Percentiles rank a stretch among this genome's conserved stretches.
phyloP scores from a whole-genome alignment of 2,888 invertebrate genomes.

The Nomada lathburiana region DNA sequence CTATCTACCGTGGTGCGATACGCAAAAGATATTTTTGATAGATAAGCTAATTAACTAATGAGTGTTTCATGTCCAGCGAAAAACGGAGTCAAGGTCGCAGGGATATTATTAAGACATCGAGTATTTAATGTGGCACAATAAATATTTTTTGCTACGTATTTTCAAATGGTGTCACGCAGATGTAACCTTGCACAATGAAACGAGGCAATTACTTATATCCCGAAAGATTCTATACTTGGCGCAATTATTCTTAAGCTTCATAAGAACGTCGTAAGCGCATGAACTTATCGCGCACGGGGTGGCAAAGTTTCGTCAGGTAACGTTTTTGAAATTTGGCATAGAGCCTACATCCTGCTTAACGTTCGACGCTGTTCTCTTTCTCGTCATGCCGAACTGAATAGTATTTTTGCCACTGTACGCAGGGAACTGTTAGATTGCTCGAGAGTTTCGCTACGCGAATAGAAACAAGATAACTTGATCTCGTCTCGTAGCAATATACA shows the following conservation, averaged over 20 bases:
- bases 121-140: too few species aligned
- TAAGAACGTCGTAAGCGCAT: neutral
- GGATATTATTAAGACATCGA: neutral
- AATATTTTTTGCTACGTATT: neutral
- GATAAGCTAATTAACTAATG: neutral
- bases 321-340: constrained; percentile 62
- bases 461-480: constrained; percentile 71
- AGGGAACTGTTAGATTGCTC: constrained; percentile 44
- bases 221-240: neutral
- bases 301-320: constrained; percentile 5
- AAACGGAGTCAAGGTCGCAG: neutral
- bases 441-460: constrained; percentile 73
- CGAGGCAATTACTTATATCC: neutral
- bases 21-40: too few species aligned
- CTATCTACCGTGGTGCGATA: neutral
- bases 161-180: neutral
- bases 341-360: constrained; percentile 54
- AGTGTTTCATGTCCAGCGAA: neutral
- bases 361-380: constrained; percentile 44
- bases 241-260: neutral
- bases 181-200: neutral
- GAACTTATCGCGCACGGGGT: neutral
- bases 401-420: constrained; percentile 68
- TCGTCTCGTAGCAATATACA: constrained; percentile 29
- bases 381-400: constrained; percentile 39